Percentiles rank a stretch among this genome's conserved stretches.
phyloP scores from a whole-genome alignment of 92 coral and sea anemone species.

The Pocillopora grandis region DNA sequence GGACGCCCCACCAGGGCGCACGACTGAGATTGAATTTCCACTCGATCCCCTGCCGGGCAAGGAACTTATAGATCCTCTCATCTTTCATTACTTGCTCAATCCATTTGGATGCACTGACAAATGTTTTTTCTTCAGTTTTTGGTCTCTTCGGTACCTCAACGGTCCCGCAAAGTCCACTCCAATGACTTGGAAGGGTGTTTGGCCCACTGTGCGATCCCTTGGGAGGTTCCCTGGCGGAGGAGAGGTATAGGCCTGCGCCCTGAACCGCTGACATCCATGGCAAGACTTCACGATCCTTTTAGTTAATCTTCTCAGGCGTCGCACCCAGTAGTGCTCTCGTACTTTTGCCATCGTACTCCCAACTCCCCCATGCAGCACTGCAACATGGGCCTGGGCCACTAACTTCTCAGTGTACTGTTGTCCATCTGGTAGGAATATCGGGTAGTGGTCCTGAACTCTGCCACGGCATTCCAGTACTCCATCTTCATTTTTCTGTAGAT shows the following conservation, averaged over 20 bases:
- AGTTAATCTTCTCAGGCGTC: conserved; percentile 13
- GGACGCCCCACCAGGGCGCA: conserved; percentile 27
- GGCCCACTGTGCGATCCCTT: conserved; percentile 36
- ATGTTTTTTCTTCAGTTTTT: conserved; percentile 20
- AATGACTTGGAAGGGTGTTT: conserved; percentile 35
- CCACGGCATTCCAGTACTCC: conserved; percentile 14
- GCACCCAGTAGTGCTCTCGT: conserved; percentile 27
- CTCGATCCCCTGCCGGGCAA: not conserved
- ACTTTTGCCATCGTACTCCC: conserved; percentile 15
- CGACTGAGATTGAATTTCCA: conserved; percentile 23
- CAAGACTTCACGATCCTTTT: conserved; percentile 10
- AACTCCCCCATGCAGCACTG: conserved; percentile 32
- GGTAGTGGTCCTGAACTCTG: conserved; percentile 15
- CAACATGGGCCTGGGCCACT: conserved; percentile 28
- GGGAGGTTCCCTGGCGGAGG: conserved; percentile 40
- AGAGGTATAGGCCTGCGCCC: conserved; percentile 25
- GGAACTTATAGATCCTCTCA: conserved; percentile 16
- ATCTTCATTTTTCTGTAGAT: not conserved
- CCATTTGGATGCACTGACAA: conserved; percentile 33
- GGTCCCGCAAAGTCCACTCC: conserved; percentile 36
- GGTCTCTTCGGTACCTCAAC: conserved; percentile 14
- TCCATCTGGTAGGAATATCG: conserved; percentile 22
- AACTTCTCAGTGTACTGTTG: conserved; percentile 31
- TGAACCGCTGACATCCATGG: conserved; percentile 36
- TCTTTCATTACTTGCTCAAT: conserved; percentile 23